A percentile compares a stretch with the other conserved stretches of the same genome.
Evolutionary conservation across 2,797 vertebrate genomes (phyloP).

Genomic region (Liasis olivaceus): DNA sequence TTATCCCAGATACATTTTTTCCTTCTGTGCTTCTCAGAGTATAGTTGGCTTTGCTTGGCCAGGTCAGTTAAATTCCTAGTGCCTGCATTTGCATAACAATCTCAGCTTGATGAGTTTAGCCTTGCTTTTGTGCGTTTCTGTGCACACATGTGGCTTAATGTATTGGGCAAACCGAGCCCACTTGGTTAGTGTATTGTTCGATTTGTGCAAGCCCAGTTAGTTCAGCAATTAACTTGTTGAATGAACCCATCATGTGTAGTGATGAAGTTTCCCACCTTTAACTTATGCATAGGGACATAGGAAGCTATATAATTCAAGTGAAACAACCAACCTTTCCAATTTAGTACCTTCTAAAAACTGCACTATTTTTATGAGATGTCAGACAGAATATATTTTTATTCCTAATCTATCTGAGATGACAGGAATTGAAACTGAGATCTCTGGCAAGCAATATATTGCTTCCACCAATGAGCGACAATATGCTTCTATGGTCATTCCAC

Average conservation of each 20-base stretch:
- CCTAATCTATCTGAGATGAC: background rate
- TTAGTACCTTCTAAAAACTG: too few relatives aligned
- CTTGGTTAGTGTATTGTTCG: background rate
- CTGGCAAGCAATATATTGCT: background rate
- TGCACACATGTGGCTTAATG: background rate
- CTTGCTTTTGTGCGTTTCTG: background rate
- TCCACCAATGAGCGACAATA: too few relatives aligned
- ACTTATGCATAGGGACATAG: too few relatives aligned
- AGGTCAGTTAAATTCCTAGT: background rate
- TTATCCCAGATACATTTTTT: too few relatives aligned
- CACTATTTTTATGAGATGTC: background rate
- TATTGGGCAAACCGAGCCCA: background rate
- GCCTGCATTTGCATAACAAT: background rate
- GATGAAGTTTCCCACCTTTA: too few relatives aligned
- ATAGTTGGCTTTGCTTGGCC: background rate
- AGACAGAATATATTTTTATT: background rate
- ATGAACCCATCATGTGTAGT: too few relatives aligned
- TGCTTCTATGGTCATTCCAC: too few relatives aligned
- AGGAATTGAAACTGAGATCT: background rate
- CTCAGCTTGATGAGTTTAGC: background rate
- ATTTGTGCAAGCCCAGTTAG: too few relatives aligned
- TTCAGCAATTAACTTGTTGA: too few relatives aligned
- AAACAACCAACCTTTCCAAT: too few relatives aligned
- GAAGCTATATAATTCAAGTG: too few relatives aligned
- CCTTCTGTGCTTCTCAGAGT: background rate